Evolutionary conservation across 2,797 vertebrate species (phyloP).

Genomic region (Geotrypetes seraphini): DNA sequence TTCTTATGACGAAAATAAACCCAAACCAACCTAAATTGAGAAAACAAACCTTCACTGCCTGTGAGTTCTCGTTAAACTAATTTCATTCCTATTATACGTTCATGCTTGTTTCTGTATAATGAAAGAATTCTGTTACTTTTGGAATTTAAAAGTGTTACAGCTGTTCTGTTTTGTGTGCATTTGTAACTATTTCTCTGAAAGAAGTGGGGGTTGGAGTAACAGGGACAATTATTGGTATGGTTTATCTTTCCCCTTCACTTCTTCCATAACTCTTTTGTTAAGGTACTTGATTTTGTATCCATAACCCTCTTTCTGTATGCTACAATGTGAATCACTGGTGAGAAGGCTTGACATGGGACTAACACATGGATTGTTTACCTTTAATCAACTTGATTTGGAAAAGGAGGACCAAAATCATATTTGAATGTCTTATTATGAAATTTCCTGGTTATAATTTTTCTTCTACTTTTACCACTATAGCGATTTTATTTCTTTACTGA

Average conservation of each 20-base stretch:
- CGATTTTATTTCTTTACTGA: too few relatives aligned
- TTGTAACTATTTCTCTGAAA: conserved; percentile 28
- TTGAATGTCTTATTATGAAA: conserved; percentile 59
- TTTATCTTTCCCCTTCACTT: too few relatives aligned
- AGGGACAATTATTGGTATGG: too few relatives aligned
- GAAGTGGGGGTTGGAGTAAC: too few relatives aligned
- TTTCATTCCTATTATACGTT: conserved; percentile 42
- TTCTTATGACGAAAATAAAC: conserved; percentile 61
- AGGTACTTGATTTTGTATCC: too few relatives aligned
- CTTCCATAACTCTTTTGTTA: too few relatives aligned
- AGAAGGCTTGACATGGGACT: conserved; percentile 30
- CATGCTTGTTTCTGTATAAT: too few relatives aligned
- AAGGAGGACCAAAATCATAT: conserved; percentile 88
- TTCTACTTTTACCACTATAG: conserved; percentile 75
- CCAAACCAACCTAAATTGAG: conserved; percentile 38
- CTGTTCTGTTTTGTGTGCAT: conserved; percentile 24
- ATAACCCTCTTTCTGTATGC: conserved; percentile 27
- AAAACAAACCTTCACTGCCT: conserved; percentile 68
- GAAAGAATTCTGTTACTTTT: conserved; percentile 22
- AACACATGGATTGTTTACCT: conserved; percentile 38
- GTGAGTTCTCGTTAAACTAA: conserved; percentile 62
- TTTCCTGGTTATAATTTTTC: conserved; percentile 48
- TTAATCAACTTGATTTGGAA: conserved; percentile 61
- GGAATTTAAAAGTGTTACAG: conserved; percentile 8
- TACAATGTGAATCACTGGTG: conserved; percentile 36